Percentiles rank a stretch among this genome's conserved stretches.
Evolutionary conservation across 2,113 vertebrate species (phyloP).

Genomic region (Pelmatolapia mariae): DNA sequence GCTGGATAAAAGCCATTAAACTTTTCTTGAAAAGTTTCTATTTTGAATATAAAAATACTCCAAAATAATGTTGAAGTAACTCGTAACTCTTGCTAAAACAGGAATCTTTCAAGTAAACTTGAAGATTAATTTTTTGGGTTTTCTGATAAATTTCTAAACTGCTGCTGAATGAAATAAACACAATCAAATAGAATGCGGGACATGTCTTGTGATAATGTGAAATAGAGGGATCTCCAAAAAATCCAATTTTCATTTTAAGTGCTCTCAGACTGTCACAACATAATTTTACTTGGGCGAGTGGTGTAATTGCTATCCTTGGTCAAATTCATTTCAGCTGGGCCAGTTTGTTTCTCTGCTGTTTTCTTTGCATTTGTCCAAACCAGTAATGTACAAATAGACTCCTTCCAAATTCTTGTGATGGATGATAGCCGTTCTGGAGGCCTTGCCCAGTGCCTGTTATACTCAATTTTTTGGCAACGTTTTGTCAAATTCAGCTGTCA

Average conservation of each 20-base stretch:
- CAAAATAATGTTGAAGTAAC: not conserved
- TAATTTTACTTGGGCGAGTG: not conserved
- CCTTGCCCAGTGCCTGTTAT: not conserved
- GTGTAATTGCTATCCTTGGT: not conserved
- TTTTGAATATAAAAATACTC: not conserved
- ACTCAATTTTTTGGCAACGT: conserved; percentile 35
- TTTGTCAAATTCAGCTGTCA: conserved; percentile 25
- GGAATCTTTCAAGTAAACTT: not conserved
- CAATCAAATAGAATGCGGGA: not conserved
- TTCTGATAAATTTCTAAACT: not conserved
- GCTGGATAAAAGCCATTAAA: not conserved
- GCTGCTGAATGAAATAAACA: not conserved
- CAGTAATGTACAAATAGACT: not conserved
- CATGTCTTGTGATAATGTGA: not conserved
- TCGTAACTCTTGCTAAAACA: not conserved
- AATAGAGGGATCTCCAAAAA: not conserved
- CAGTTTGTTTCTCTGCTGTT: not conserved
- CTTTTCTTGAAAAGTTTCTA: not conserved
- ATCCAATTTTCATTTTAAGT: not conserved
- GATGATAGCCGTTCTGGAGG: conserved; percentile 2
- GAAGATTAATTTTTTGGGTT: rapidly evolving
- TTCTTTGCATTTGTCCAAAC: not conserved
- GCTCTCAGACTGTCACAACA: not conserved
- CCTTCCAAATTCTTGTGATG: conserved; percentile 14
- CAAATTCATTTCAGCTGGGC: not conserved